These are phyloP conservation scores for Ectobius pallidus DNA, from an alignment of 2,888 invertebrate genomes.

Conservation along the genomic window DNA sequence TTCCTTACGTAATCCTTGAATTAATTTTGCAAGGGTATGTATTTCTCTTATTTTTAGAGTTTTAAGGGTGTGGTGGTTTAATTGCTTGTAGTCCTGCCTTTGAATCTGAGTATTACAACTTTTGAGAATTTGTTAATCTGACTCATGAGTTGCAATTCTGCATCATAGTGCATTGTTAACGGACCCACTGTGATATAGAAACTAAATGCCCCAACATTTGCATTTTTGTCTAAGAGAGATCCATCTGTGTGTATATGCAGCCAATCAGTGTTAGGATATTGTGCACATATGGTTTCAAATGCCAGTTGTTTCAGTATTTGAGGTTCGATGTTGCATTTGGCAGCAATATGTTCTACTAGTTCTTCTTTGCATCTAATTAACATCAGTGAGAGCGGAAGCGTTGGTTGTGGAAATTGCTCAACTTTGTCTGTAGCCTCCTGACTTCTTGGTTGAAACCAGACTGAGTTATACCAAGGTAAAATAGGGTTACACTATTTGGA, in stretches of 20 bases:
- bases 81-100: background rate
- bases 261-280: background rate
- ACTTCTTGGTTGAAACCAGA: background rate
- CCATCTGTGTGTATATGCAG: background rate
- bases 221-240: background rate
- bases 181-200: background rate
- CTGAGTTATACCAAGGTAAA: too few relatives aligned
- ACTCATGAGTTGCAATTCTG: background rate
- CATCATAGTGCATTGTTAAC: background rate
- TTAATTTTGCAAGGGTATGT: too few relatives aligned
- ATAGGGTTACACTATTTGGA: too few relatives aligned
- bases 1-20: too few relatives aligned
- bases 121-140: background rate
- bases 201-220: background rate
- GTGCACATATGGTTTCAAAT: too few relatives aligned
- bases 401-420: background rate
- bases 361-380: too few relatives aligned
- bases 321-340: too few relatives aligned
- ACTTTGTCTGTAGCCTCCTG: background rate
- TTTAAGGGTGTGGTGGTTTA: too few relatives aligned
- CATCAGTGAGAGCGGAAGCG: background rate
- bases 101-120: background rate
- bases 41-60: too few relatives aligned
- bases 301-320: too few relatives aligned
- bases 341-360: too few relatives aligned